Evolutionary conservation across 92 coral and sea anemone genomes (phyloP).

Genomic region (Epizoanthus illoricatus): DNA sequence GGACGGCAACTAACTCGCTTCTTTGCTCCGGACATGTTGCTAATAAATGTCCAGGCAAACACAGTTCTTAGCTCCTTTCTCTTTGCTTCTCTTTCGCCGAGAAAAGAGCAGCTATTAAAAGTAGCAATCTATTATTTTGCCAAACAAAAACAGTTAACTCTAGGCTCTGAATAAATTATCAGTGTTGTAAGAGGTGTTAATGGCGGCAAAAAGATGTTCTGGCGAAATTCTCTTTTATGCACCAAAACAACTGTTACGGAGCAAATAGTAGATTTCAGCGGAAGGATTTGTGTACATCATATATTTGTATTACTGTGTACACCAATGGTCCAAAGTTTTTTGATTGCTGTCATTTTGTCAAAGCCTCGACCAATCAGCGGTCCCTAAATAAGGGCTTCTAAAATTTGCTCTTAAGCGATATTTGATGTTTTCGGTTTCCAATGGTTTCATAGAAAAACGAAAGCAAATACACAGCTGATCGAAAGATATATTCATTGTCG

Average conservation of each 20-base stretch:
- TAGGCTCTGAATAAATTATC: not conserved
- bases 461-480: slow-evolving; percentile 22
- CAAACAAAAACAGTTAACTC: not conserved
- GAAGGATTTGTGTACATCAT: not conserved
- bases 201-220: not conserved
- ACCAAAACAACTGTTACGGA: not conserved
- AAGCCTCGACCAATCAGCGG: slow-evolving; percentile 23
- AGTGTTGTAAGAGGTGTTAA: not conserved
- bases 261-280: not conserved
- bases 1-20: slow-evolving; percentile 18
- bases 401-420: slow-evolving; percentile 16
- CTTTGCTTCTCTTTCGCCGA: slow-evolving; percentile 1
- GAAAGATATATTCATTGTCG: slow-evolving; percentile 17
- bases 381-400: not conserved
- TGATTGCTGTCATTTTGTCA: slow-evolving; percentile 21
- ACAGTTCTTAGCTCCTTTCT: not conserved
- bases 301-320: slow-evolving; percentile 33
- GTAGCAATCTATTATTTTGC: not conserved
- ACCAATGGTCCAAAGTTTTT: slow-evolving; percentile 1
- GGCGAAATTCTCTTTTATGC: slow-evolving; percentile 2
- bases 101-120: not conserved
- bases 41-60: not conserved
- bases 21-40: slow-evolving; percentile 30
- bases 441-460: slow-evolving; percentile 10
- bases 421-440: slow-evolving; percentile 39